Percentiles rank a stretch among this genome's conserved stretches.
Evolutionary conservation across 2,797 vertebrate species (phyloP).

Genomic region (Myripristis murdjan): DNA sequence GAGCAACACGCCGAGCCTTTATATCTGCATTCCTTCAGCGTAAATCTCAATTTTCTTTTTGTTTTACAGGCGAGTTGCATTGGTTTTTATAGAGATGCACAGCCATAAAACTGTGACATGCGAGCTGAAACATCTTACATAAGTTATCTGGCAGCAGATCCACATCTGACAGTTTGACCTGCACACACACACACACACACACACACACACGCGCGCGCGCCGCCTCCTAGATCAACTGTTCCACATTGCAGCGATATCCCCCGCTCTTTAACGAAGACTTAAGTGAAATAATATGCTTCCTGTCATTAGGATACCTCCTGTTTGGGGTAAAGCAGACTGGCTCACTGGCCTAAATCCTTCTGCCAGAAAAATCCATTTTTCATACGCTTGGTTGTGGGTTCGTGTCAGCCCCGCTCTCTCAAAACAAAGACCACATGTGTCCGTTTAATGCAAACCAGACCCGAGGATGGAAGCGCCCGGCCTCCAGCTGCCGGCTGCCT

Average conservation of each 20-base stretch:
- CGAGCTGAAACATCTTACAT: constrained; percentile 8
- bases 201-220: too few relatives aligned
- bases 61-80: not conserved
- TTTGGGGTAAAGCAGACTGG: constrained; percentile 40
- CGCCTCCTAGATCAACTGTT: not conserved
- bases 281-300: constrained; percentile 35
- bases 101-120: constrained; percentile 14
- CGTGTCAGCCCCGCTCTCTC: constrained; percentile 60
- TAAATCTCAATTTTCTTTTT: constrained; percentile 31
- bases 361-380: constrained; percentile 50
- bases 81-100: constrained; percentile 7
- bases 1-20: constrained; percentile 45
- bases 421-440: constrained; percentile 78
- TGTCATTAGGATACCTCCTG: constrained; percentile 33
- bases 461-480: constrained; percentile 37
- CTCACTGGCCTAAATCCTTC: constrained; percentile 18
- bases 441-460: constrained; percentile 75
- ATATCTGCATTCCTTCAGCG: not conserved
- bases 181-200: too few relatives aligned
- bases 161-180: not conserved
- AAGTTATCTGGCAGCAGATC: constrained; percentile 19
- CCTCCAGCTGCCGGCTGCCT: constrained; percentile 50
- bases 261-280: constrained; percentile 11
- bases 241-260: not conserved
- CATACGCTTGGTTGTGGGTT: constrained; percentile 48